These are phyloP conservation scores for Diachasma alloeum DNA, from an alignment of 1,140 invertebrate species.

Conservation along the genomic window DNA sequence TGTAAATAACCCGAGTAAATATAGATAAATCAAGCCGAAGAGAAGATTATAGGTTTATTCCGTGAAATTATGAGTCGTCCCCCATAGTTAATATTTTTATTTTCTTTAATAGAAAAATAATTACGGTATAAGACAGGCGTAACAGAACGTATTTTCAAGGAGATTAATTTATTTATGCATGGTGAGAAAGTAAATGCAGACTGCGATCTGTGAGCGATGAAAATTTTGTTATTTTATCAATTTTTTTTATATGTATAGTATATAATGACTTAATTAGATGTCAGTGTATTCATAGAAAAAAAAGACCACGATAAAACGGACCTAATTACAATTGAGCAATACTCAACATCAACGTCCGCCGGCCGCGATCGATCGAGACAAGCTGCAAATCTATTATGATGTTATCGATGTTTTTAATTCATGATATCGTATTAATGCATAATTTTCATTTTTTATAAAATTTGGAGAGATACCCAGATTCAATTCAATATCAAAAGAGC, in stretches of 20 bases:
- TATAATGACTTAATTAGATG: background rate
- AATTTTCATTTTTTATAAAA: background rate
- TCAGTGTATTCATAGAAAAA: constrained; percentile 11
- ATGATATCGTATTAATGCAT: background rate
- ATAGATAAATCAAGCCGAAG: constrained; percentile 29
- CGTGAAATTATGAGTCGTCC: background rate
- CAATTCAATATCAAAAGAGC: background rate
- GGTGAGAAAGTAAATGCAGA: background rate
- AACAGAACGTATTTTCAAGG: background rate
- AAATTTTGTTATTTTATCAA: background rate
- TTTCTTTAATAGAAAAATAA: background rate
- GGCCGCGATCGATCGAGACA: background rate
- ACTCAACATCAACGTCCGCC: background rate
- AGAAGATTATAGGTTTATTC: constrained; percentile 18
- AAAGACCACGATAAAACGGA: background rate
- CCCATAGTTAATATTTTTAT: background rate
- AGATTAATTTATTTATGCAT: background rate
- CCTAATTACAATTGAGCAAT: constrained; percentile 21
- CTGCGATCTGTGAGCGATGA: background rate
- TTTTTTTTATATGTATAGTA: background rate
- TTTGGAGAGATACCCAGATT: background rate
- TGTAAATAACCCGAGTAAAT: constrained; percentile 57
- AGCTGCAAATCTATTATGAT: background rate
- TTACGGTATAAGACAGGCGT: background rate
- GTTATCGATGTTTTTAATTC: background rate